These are phyloP conservation scores for Zoanthus solanderi DNA, from an alignment of 92 coral and sea anemone species.

Conservation along the genomic window DNA sequence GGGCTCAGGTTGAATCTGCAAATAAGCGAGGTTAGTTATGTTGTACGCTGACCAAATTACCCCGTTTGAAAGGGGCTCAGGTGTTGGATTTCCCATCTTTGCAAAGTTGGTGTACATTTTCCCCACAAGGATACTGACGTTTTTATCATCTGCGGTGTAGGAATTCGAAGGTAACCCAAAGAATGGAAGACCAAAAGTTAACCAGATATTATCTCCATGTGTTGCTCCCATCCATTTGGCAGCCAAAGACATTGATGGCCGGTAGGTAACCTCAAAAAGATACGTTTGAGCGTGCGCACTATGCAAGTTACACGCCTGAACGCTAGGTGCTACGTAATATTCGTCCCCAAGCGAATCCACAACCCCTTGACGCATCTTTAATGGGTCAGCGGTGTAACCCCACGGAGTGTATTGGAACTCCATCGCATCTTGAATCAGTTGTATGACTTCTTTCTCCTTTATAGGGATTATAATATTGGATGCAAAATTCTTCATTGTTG, in stretches of 20 bases:
- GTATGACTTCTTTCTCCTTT: too few species aligned
- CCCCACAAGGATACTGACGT: constrained; percentile 47
- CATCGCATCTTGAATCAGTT: too few species aligned
- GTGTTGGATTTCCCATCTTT: constrained; percentile 53
- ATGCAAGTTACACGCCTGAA: neutral
- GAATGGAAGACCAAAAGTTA: too few species aligned
- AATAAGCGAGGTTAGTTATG: constrained; percentile 52
- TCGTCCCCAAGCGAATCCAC: neutral
- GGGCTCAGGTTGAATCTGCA: constrained; percentile 59
- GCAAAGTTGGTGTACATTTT: constrained; percentile 50
- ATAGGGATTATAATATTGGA: too few species aligned
- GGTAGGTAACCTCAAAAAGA: neutral
- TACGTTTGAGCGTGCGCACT: neutral
- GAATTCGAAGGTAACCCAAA: neutral
- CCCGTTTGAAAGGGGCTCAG: constrained; percentile 38
- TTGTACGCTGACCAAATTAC: constrained; percentile 66
- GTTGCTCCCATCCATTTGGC: too few species aligned
- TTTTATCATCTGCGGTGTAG: constrained; percentile 27
- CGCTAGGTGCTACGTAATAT: neutral
- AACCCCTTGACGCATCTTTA: neutral
- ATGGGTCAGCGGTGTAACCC: neutral
- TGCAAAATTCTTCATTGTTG: too few species aligned
- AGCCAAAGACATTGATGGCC: neutral
- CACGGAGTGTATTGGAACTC: neutral
- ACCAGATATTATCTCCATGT: too few species aligned